phyloP scores from a whole-genome alignment of 2,113 vertebrate genomes.

The Pogona vitticeps region DNA sequence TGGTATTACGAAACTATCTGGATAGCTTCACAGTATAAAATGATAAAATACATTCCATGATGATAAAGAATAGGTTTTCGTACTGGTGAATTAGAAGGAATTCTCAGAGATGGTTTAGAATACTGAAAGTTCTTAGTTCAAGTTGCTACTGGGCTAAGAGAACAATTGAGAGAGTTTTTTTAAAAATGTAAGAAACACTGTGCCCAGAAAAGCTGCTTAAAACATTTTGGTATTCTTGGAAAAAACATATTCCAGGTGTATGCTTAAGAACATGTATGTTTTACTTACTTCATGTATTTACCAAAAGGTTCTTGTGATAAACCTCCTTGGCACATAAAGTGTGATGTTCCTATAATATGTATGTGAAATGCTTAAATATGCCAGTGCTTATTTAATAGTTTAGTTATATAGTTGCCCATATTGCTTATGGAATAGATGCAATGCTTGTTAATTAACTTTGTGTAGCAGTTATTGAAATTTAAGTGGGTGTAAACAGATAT shows the following conservation, averaged over 20 bases:
- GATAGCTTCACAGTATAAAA: not conserved
- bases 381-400: not conserved
- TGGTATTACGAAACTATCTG: not conserved
- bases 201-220: not conserved
- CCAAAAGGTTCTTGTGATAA: not conserved
- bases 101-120: not conserved
- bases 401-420: not conserved
- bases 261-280: not conserved
- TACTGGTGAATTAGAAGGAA: not conserved
- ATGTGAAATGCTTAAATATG: not conserved
- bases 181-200: not conserved
- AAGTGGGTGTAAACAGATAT: not conserved
- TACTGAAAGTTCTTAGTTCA: no score
- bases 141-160: no score
- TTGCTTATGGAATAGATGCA: not conserved
- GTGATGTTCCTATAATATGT: not conserved
- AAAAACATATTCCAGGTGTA: not conserved
- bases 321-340: not conserved
- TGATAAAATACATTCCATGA: not conserved
- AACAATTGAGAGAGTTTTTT: no score
- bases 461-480: not conserved
- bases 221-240: not conserved
- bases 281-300: not conserved
- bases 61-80: not conserved
- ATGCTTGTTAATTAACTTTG: not conserved